These are phyloP conservation scores for Eospalax fontanierii DNA, from an alignment of 2,797 vertebrate genomes.

Conservation along the genomic window DNA sequence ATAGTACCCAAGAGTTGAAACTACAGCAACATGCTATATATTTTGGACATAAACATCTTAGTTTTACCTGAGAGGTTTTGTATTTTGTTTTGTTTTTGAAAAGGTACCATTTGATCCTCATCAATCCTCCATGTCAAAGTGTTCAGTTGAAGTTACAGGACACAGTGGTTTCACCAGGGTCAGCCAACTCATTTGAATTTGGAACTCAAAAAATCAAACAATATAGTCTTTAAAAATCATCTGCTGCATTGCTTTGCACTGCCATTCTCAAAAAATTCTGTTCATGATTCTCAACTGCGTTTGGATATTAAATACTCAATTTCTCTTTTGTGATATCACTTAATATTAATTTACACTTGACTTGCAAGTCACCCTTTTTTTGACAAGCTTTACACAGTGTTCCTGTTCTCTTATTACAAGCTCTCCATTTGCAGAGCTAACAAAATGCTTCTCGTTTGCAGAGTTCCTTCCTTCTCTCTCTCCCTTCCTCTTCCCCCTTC, in stretches of 20 bases:
- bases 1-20: neutral
- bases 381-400: neutral
- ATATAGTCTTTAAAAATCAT: neutral
- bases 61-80: constrained; percentile 17
- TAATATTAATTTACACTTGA: neutral
- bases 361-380: neutral
- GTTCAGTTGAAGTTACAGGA: neutral
- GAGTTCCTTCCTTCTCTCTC: no score
- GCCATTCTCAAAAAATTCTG: neutral
- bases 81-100: neutral
- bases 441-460: neutral
- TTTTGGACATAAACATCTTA: neutral
- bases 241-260: neutral
- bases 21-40: neutral
- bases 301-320: neutral
- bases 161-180: neutral
- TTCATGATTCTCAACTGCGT: neutral
- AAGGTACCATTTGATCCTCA: neutral
- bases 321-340: neutral
- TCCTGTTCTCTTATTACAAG: neutral
- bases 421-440: neutral
- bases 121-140: neutral
- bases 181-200: neutral
- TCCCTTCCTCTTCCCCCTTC: no score
- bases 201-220: constrained; percentile 26